Conservation (phyloP, 1,140 invertebrate genomes). For the Drosophila grimshawi region DNA sequence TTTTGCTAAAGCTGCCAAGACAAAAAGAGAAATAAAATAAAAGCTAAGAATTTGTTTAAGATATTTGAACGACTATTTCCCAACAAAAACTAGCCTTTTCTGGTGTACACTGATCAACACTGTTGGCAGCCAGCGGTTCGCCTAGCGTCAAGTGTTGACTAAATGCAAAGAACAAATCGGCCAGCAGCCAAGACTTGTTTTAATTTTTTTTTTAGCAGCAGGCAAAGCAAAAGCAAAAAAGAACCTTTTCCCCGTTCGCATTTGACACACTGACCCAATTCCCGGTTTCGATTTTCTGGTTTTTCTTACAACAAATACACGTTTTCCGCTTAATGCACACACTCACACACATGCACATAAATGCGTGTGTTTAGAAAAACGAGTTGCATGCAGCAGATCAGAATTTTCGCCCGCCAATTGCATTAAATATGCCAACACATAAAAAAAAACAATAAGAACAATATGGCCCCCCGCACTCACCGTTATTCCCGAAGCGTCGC, state of each 20-base stretch:
- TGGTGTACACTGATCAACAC: not conserved
- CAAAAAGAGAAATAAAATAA: not conserved
- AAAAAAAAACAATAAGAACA: not conserved
- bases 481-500: constrained; percentile 33
- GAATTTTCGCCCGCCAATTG: constrained; percentile 54
- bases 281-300: constrained; percentile 83
- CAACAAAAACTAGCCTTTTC: not conserved
- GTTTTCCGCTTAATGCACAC: constrained; percentile 71
- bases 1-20: too few species aligned
- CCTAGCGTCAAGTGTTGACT: constrained; percentile 53
- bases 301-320: constrained; percentile 80
- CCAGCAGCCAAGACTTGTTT: constrained; percentile 66
- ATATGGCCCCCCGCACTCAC: constrained; percentile 26
- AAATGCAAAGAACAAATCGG: constrained; percentile 69
- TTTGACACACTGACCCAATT: constrained; percentile 83
- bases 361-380: constrained; percentile 51
- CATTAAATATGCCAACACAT: not conserved
- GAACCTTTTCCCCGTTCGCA: constrained; percentile 39
- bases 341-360: constrained; percentile 26
- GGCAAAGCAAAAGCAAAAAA: constrained; percentile 10
- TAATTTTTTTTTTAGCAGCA: constrained; percentile 50
- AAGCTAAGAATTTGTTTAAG: too few species aligned
- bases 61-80: not conserved
- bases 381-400: constrained; percentile 68
- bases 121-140: constrained; percentile 13